Evolutionary conservation across 2,113 vertebrate species (phyloP).

Genomic region (Caracal caracal): DNA sequence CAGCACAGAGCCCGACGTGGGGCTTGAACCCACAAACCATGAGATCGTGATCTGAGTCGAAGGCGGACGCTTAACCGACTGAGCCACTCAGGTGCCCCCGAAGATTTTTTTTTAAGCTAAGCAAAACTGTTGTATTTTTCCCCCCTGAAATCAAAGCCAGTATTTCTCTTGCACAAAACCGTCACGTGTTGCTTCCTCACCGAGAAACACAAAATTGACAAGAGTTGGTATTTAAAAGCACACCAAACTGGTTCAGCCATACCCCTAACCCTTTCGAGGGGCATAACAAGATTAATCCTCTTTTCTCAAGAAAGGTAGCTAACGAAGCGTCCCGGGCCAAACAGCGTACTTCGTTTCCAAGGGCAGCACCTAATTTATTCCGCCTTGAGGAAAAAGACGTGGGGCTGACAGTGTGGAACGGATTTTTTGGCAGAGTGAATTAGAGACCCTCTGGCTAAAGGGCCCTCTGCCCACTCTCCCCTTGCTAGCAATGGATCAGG

Average conservation of each 20-base stretch:
- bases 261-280: neutral
- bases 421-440: neutral
- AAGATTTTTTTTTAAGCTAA: neutral
- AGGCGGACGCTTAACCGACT: no score
- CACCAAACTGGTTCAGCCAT: neutral
- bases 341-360: neutral
- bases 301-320: neutral
- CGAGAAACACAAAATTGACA: neutral
- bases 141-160: neutral
- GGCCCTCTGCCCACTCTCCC: neutral
- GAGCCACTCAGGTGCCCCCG: neutral
- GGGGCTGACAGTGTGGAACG: neutral
- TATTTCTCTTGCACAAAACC: neutral
- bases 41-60: no score
- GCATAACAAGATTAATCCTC: neutral
- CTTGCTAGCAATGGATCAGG: neutral
- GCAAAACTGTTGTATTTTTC: neutral
- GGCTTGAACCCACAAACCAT: no score
- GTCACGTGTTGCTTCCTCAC: neutral
- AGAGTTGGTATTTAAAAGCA: neutral
- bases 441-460: neutral
- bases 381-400: neutral
- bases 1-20: no score
- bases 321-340: neutral
- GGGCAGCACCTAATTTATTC: neutral